Percentiles rank a stretch among this genome's conserved stretches.
phyloP scores from a whole-genome alignment of 2,797 vertebrate species.

The Enteromius mattozi region DNA sequence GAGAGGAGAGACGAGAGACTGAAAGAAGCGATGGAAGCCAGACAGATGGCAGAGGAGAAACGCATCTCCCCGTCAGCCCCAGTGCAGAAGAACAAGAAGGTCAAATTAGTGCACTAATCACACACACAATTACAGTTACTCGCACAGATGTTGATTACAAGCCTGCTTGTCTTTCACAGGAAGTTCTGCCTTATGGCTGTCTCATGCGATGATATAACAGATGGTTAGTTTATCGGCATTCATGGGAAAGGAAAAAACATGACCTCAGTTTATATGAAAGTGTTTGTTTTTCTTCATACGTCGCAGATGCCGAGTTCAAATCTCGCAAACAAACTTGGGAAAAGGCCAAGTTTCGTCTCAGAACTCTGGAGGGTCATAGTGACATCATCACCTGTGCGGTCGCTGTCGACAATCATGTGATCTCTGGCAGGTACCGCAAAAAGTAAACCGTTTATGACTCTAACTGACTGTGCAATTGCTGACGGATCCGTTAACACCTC shows the following conservation, averaged over 20 bases:
- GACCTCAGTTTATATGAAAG: background rate
- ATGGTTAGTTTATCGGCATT: conserved; percentile 24
- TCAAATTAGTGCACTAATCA: conserved; percentile 41
- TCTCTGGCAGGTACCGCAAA: conserved; percentile 83
- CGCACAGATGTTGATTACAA: conserved; percentile 29
- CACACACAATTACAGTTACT: conserved; percentile 42
- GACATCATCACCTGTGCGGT: conserved; percentile 84
- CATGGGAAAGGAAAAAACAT: background rate
- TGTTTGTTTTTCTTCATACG: conserved; percentile 2
- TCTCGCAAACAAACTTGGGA: conserved; percentile 76
- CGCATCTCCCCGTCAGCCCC: conserved; percentile 28
- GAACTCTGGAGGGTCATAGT: conserved; percentile 80
- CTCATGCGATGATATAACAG: conserved; percentile 14
- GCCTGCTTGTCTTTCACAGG: conserved; percentile 37
- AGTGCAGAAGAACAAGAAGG: conserved; percentile 50
- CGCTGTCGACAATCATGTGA: conserved; percentile 80
- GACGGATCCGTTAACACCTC: conserved; percentile 5
- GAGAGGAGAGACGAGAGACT: conserved; percentile 46
- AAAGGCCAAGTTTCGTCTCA: conserved; percentile 78
- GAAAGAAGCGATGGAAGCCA: conserved; percentile 5
- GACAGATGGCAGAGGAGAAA: conserved; percentile 31
- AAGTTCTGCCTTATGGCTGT: conserved; percentile 25
- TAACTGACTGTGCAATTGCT: conserved; percentile 44
- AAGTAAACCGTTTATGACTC: background rate
- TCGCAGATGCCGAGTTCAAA: conserved; percentile 72